Evolutionary conservation across 2,888 invertebrate species (phyloP).

Genomic region (Rhingia campestris): DNA sequence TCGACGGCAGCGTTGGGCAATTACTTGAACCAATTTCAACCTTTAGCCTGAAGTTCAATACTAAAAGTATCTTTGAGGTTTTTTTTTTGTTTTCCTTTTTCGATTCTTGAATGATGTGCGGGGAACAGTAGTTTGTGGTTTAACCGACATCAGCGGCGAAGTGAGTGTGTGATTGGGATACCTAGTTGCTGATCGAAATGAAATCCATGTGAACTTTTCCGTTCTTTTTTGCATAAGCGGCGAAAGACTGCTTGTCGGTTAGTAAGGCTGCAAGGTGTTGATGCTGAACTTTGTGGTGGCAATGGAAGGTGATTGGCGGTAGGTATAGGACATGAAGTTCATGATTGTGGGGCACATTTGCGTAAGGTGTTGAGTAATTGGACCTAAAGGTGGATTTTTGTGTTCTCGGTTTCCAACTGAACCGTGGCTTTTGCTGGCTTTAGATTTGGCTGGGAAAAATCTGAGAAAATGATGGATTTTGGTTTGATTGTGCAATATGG

Average conservation of each 20-base stretch:
- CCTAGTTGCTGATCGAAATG: slow-evolving; percentile 40
- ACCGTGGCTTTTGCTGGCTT: slow-evolving; percentile 32
- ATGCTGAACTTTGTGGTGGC: slow-evolving; percentile 64
- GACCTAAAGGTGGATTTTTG: slow-evolving; percentile 51
- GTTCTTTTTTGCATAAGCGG: slow-evolving; percentile 47
- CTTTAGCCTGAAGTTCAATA: slow-evolving; percentile 83
- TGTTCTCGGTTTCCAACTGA: background rate
- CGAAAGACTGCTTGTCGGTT: background rate
- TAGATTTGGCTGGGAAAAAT: slow-evolving; percentile 2
- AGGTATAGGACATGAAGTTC: slow-evolving; percentile 70
- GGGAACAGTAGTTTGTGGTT: slow-evolving; percentile 38
- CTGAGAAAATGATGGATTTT: slow-evolving; percentile 28
- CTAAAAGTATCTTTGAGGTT: slow-evolving; percentile 76
- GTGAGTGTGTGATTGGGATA: slow-evolving; percentile 51
- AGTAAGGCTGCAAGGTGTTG: slow-evolving; percentile 58
- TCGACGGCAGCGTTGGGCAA: slow-evolving; percentile 76
- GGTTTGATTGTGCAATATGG: slow-evolving; percentile 20
- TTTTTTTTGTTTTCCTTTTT: slow-evolving; percentile 23
- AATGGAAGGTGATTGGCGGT: slow-evolving; percentile 22
- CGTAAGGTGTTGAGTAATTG: slow-evolving; percentile 74
- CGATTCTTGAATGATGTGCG: slow-evolving; percentile 22
- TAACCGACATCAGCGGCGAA: slow-evolving; percentile 59
- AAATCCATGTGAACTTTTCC: slow-evolving; percentile 72
- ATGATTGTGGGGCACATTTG: slow-evolving; percentile 74
- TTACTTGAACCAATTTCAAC: slow-evolving; percentile 82